These are phyloP conservation scores for Pristionchus entomophagus DNA, from an alignment of 2,888 invertebrate species.

Conservation along the genomic window DNA sequence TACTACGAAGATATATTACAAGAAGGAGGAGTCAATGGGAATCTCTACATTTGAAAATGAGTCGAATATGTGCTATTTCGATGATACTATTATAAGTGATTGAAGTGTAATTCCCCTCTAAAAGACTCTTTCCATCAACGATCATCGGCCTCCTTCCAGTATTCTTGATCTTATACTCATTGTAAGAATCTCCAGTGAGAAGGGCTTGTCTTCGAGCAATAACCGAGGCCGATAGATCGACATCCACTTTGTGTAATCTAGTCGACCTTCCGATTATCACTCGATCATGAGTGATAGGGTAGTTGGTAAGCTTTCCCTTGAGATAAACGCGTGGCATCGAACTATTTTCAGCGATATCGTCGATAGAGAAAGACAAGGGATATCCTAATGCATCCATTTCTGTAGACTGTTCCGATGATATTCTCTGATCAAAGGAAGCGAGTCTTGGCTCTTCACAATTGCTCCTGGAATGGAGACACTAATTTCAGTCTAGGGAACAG, in stretches of 20 bases:
- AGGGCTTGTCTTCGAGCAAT: slow-evolving; percentile 60
- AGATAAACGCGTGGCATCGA: no score
- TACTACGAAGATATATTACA: no score
- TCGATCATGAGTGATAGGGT: slow-evolving; percentile 57
- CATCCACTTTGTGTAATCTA: slow-evolving; percentile 59
- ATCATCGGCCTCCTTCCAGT: slow-evolving; percentile 95
- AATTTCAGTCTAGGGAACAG: background rate
- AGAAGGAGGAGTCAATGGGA: no score
- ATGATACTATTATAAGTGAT: slow-evolving; percentile 95
- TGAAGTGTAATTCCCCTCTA: slow-evolving; percentile 90
- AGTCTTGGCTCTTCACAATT: background rate
- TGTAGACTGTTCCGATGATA: background rate
- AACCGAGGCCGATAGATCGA: slow-evolving; percentile 65
- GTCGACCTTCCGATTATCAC: slow-evolving; percentile 58
- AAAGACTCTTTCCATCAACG: slow-evolving; percentile 91
- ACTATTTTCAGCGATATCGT: background rate
- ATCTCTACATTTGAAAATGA: slow-evolving; percentile 55
- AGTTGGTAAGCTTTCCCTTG: slow-evolving; percentile 61
- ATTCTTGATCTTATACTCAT: slow-evolving; percentile 94
- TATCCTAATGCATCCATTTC: background rate
- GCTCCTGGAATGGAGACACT: background rate
- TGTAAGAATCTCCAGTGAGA: slow-evolving; percentile 80
- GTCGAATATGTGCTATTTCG: slow-evolving; percentile 79
- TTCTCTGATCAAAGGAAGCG: background rate
- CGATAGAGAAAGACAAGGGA: background rate